These are phyloP conservation scores for Coenonympha glycerion DNA, from an alignment of 2,888 invertebrate genomes.

Conservation along the genomic window DNA sequence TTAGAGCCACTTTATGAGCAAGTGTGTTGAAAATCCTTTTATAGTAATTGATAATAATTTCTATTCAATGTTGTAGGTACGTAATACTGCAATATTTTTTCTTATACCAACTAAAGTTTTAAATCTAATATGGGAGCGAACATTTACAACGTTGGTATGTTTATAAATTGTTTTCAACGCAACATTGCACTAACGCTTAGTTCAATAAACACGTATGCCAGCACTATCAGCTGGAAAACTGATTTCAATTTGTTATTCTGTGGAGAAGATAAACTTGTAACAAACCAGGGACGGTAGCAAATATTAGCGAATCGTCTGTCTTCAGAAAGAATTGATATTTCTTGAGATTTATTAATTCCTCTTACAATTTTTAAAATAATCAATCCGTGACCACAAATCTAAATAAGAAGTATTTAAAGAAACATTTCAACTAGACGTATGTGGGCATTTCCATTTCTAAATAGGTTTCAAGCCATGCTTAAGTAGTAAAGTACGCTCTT, in stretches of 20 bases:
- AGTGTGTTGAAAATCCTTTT: no score
- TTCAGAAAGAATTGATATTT: no score
- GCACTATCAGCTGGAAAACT: conserved; percentile 32
- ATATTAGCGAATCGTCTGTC: no score
- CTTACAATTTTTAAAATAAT: no score
- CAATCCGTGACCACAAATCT: no score
- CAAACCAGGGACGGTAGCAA: background rate
- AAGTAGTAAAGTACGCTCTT: background rate
- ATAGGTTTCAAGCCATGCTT: background rate
- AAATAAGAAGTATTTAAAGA: no score
- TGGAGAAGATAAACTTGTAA: background rate
- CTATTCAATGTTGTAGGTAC: no score
- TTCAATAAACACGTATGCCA: conserved; percentile 51
- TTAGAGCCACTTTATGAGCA: no score
- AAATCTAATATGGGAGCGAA: no score
- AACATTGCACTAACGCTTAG: conserved; percentile 49
- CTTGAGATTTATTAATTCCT: no score
- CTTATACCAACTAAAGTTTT: background rate
- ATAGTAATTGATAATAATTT: no score
- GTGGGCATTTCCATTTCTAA: background rate
- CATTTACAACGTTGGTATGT: conserved; percentile 51
- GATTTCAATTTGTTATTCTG: background rate
- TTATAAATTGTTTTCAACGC: conserved; percentile 62
- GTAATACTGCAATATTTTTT: conserved; percentile 34
- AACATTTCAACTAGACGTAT: no score